These are phyloP conservation scores for Fratercula arctica DNA, from an alignment of 2,797 vertebrate species.

Conservation along the genomic window DNA sequence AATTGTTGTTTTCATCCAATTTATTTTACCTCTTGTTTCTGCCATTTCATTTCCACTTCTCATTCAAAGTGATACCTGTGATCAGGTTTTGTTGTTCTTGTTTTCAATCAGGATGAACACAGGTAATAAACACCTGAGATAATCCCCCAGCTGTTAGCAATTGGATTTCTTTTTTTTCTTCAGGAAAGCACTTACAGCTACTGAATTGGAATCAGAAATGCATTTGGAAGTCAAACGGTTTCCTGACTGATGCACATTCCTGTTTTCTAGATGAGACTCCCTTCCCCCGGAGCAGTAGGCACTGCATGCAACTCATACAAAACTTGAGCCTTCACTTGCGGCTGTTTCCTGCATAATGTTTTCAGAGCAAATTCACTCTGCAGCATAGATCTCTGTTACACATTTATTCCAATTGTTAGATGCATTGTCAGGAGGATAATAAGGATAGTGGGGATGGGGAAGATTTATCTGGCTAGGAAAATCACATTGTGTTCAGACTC, in stretches of 20 bases:
- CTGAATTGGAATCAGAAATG: slow-evolving; percentile 36
- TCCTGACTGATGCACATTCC: slow-evolving; percentile 9
- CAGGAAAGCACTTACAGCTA: neutral
- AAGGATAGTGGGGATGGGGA: neutral
- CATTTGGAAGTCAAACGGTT: slow-evolving; percentile 40
- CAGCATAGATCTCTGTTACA: slow-evolving; percentile 29
- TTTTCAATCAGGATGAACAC: slow-evolving; percentile 40
- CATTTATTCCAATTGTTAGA: slow-evolving; percentile 53
- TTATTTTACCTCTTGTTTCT: slow-evolving; percentile 9
- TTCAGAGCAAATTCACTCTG: slow-evolving; percentile 23
- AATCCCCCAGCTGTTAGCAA: slow-evolving; percentile 36
- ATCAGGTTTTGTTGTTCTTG: slow-evolving; percentile 12
- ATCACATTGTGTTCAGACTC: slow-evolving; percentile 30
- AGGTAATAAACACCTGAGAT: slow-evolving; percentile 28
- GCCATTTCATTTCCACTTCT: slow-evolving; percentile 31
- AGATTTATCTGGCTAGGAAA: slow-evolving; percentile 58
- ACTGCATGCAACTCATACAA: neutral
- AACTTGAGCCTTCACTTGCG: slow-evolving; percentile 1
- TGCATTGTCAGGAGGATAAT: slow-evolving; percentile 53
- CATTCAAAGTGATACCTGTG: neutral
- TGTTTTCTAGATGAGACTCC: slow-evolving; percentile 6
- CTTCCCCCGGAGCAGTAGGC: neutral
- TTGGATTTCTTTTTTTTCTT: slow-evolving; percentile 3
- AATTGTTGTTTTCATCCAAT: slow-evolving; percentile 27
- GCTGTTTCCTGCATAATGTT: neutral